Evolutionary conservation across 1,140 invertebrate genomes (phyloP).

Genomic region (Bombus confusus): DNA sequence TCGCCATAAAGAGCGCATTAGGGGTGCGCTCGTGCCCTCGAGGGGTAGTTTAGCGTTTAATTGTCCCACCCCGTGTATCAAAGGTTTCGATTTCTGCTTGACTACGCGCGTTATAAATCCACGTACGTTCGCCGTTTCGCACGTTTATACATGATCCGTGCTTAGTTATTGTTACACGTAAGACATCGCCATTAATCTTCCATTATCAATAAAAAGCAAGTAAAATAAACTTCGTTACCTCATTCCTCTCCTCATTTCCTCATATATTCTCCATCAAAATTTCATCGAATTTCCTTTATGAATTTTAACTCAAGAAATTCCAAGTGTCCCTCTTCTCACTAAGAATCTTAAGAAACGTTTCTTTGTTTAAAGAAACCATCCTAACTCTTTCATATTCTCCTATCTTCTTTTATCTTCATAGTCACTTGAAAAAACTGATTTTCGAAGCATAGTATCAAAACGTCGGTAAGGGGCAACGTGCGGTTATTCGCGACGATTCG

Average conservation of each 20-base stretch:
- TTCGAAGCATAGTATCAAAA: neutral
- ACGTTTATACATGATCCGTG: conserved; percentile 42
- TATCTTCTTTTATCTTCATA: neutral
- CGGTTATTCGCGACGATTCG: conserved; percentile 1
- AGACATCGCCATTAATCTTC: conserved; percentile 20
- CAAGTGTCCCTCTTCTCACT: neutral
- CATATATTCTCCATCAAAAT: neutral
- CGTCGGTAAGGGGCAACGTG: neutral
- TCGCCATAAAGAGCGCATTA: conserved; percentile 83
- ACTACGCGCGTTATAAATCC: conserved; percentile 76
- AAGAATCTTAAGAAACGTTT: neutral
- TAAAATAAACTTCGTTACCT: neutral
- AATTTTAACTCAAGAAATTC: too few species aligned
- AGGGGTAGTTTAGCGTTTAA: conserved; percentile 83
- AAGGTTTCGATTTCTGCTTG: conserved; percentile 82
- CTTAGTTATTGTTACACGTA: conserved; percentile 32
- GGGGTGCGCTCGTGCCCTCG: conserved; percentile 78
- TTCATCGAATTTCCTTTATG: neutral
- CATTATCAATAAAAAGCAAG: too few species aligned
- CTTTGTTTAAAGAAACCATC: too few species aligned
- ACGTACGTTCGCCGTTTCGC: conserved; percentile 60
- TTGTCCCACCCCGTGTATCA: conserved; percentile 81
- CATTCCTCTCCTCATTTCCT: neutral
- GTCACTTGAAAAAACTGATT: neutral
- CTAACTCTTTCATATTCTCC: neutral